Percentiles rank a stretch among this genome's conserved stretches.
phyloP scores from a whole-genome alignment of 2,888 invertebrate species.

The Oxycera nigricornis region DNA sequence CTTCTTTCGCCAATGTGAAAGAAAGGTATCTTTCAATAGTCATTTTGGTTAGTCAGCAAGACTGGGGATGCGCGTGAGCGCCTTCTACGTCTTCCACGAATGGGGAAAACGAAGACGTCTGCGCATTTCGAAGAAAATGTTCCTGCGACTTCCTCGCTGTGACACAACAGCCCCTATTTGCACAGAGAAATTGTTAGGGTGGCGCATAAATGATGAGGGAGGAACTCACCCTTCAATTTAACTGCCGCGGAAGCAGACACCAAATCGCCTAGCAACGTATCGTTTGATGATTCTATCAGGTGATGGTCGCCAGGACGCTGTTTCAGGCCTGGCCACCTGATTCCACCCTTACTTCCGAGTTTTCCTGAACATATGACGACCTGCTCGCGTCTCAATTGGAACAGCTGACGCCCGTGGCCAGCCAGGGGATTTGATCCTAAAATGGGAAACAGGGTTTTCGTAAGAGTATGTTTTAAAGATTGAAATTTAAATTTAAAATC shows the following conservation, averaged over 20 bases:
- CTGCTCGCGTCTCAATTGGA: not conserved
- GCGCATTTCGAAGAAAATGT: not conserved
- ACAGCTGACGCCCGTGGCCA: constrained; percentile 18
- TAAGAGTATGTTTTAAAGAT: too few relatives aligned
- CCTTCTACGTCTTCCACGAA: not conserved
- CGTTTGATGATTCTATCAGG: not conserved
- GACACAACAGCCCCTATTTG: not conserved
- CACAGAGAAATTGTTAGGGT: not conserved
- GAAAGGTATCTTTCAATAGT: not conserved
- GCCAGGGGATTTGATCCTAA: not conserved
- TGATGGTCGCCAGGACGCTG: not conserved
- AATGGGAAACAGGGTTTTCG: not conserved
- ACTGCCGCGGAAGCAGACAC: not conserved
- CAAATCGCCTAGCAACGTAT: constrained; percentile 16
- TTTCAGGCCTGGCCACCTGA: not conserved
- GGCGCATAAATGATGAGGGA: not conserved
- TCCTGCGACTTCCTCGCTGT: too few relatives aligned
- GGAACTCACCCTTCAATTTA: not conserved
- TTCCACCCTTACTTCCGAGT: constrained; percentile 1
- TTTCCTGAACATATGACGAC: constrained; percentile 12
- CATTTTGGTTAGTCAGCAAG: constrained; percentile 5
- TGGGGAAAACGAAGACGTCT: not conserved
- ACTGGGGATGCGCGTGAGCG: constrained; percentile 14
- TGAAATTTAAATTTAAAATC: too few relatives aligned
- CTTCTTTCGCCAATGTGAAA: not conserved